phyloP scores from a whole-genome alignment of 2,113 vertebrate genomes.

The Zosterops japonicus region DNA sequence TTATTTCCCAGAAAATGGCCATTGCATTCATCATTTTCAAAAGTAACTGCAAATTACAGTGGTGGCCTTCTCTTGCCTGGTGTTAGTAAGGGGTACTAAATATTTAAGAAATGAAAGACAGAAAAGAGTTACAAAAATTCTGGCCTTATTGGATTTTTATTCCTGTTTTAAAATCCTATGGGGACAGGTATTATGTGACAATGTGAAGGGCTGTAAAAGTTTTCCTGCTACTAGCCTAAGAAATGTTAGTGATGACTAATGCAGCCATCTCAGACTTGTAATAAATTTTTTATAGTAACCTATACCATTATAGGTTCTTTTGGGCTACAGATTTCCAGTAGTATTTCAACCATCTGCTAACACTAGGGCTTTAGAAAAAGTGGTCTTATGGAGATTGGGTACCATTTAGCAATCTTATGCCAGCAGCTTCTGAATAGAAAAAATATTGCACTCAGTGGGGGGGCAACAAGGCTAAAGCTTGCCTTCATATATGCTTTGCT shows the following conservation, averaged over 20 bases:
- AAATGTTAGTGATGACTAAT: background rate
- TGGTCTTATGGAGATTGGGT: background rate
- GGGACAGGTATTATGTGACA: background rate
- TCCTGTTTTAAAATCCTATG: background rate
- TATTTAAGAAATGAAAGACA: background rate
- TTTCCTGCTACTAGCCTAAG: conserved; percentile 3
- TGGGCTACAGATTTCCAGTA: background rate
- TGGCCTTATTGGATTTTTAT: background rate
- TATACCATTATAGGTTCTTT: background rate
- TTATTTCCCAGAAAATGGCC: background rate
- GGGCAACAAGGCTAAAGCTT: background rate
- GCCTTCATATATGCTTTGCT: background rate
- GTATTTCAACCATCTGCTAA: background rate
- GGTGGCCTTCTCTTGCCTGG: background rate
- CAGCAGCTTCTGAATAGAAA: background rate
- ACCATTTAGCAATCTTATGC: background rate
- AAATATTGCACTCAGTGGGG: background rate
- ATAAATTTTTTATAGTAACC: background rate
- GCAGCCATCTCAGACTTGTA: background rate
- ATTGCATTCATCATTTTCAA: background rate
- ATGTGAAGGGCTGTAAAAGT: conserved; percentile 11
- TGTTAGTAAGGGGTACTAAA: background rate
- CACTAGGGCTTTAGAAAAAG: background rate
- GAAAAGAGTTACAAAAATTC: background rate
- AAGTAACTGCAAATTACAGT: background rate